Percentiles rank a stretch among this genome's conserved stretches.
These are phyloP conservation scores for Eurosta solidaginis DNA, from an alignment of 1,140 invertebrate genomes.

Conservation along the genomic window DNA sequence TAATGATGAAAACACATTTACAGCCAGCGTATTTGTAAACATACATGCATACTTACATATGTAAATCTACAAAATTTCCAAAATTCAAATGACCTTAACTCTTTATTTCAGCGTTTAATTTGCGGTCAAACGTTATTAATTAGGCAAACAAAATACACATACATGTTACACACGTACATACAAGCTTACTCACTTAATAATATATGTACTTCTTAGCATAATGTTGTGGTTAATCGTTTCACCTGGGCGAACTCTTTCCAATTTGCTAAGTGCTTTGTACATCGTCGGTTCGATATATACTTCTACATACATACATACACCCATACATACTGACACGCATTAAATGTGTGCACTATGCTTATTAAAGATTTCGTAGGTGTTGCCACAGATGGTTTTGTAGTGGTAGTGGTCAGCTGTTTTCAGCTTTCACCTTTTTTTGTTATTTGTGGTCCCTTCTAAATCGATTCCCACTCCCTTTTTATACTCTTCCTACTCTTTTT, in stretches of 20 bases:
- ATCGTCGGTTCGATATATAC: background rate
- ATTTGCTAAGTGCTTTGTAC: background rate
- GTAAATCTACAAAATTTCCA: background rate
- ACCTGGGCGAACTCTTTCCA: background rate
- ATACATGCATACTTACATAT: too few relatives aligned
- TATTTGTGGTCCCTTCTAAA: background rate
- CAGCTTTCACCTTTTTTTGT: background rate
- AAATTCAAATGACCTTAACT: slow-evolving; percentile 3
- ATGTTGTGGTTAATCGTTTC: background rate
- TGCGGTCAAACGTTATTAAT: background rate
- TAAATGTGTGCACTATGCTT: background rate
- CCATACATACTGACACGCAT: too few relatives aligned
- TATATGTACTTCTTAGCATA: background rate
- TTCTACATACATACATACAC: background rate
- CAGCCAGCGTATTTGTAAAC: too few relatives aligned
- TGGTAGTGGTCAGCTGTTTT: background rate
- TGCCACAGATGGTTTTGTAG: background rate
- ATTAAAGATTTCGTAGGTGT: background rate
- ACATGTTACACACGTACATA: too few relatives aligned
- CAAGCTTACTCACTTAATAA: background rate
- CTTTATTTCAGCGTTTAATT: background rate
- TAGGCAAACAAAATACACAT: too few relatives aligned
- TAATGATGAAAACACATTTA: too few relatives aligned
- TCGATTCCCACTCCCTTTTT: background rate
- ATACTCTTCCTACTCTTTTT: too few relatives aligned